Percentiles rank a stretch among this genome's conserved stretches.
These are phyloP conservation scores for Mycetomoellerius zeteki DNA, from an alignment of 1,140 invertebrate species.

Conservation along the genomic window DNA sequence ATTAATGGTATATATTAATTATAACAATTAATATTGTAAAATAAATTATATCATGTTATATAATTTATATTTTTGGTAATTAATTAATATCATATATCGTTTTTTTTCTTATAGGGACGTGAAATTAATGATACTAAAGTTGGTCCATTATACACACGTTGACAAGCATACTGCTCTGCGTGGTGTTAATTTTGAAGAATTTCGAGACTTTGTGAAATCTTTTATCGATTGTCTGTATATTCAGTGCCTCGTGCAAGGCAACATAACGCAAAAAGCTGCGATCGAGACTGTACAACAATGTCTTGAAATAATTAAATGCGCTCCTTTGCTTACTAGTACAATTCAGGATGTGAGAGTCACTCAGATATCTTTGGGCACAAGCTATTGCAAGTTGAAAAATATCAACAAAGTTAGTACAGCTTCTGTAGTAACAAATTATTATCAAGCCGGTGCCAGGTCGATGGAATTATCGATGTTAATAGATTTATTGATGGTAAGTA, in stretches of 20 bases:
- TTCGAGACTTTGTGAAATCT: slow-evolving; percentile 88
- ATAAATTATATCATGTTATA: too few species aligned
- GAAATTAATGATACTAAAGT: slow-evolving; percentile 88
- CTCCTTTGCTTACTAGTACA: slow-evolving; percentile 73
- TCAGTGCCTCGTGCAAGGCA: too few species aligned
- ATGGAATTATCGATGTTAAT: slow-evolving; percentile 91
- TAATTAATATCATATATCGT: neutral
- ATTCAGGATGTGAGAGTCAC: slow-evolving; percentile 85
- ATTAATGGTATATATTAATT: neutral
- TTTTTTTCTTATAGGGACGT: slow-evolving; percentile 87
- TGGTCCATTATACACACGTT: slow-evolving; percentile 89
- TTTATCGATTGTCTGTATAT: slow-evolving; percentile 89
- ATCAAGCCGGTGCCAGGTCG: slow-evolving; percentile 91
- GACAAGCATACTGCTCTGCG: slow-evolving; percentile 90
- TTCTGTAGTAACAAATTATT: slow-evolving; percentile 95
- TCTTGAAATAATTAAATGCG: slow-evolving; percentile 78
- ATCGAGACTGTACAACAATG: slow-evolving; percentile 86
- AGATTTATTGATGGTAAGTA: slow-evolving; percentile 92
- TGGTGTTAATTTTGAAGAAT: slow-evolving; percentile 88
- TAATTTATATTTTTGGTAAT: neutral
- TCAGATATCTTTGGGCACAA: slow-evolving; percentile 90
- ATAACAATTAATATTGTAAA: too few species aligned
- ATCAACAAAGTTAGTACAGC: slow-evolving; percentile 93
- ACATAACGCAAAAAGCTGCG: slow-evolving; percentile 89
- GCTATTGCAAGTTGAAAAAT: slow-evolving; percentile 89